Conservation (phyloP, 1,140 invertebrate genomes). For the Tetraneura akinire region DNA sequence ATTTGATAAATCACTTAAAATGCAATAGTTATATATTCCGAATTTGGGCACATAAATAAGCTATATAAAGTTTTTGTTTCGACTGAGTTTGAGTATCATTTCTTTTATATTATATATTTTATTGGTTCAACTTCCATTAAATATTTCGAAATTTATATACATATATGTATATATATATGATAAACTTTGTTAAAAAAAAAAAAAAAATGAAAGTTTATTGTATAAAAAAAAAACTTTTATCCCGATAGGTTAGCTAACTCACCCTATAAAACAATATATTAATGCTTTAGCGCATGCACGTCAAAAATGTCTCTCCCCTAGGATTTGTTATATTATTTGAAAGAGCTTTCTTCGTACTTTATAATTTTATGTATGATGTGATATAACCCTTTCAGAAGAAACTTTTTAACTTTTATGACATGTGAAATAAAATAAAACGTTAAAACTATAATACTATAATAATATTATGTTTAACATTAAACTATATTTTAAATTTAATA, state of each 20-base stretch:
- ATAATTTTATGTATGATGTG: background rate
- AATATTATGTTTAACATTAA: too few species aligned
- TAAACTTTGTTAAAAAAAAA: background rate
- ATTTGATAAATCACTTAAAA: background rate
- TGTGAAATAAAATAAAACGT: too few species aligned
- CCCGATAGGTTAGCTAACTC: background rate
- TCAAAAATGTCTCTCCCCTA: slow-evolving; percentile 10
- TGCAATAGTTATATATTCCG: background rate
- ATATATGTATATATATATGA: background rate
- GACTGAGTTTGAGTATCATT: slow-evolving; percentile 3
- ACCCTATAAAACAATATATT: slow-evolving; percentile 44
- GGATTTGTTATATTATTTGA: slow-evolving; percentile 23
- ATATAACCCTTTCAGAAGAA: slow-evolving; percentile 1
- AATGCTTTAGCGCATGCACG: slow-evolving; percentile 15
- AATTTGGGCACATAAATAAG: slow-evolving; percentile 2
- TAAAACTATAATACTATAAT: too few species aligned
- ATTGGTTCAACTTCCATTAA: background rate
- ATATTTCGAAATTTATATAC: background rate
- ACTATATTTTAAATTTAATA: too few species aligned
- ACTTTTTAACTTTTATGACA: background rate
- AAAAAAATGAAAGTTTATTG: background rate
- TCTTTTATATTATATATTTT: slow-evolving; percentile 3
- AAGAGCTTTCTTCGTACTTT: slow-evolving; percentile 11
- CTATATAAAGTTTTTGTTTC: background rate
- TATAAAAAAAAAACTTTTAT: background rate